Base-by-base conservation (phyloP, 2,797 vertebrate species). In the Adelosebastes latens region DNA sequence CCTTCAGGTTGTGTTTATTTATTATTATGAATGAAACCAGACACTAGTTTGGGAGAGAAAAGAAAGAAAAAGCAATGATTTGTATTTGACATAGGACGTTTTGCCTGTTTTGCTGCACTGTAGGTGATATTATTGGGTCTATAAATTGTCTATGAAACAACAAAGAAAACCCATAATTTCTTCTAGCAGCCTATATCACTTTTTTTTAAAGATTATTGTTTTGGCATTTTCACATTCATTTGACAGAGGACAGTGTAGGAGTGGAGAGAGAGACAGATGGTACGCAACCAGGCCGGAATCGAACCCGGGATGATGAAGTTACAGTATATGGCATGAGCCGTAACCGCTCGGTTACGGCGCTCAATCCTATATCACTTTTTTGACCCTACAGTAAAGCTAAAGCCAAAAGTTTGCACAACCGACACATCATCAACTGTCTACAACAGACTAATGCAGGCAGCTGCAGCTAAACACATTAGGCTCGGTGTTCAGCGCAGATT, bases 381-480 rank as follows among this genome's bases (percentile, higher is more conserved):
- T 55, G 53, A 75, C 62, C 22, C 12, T 2, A 31, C n/a, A 61
- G 49, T 42, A 27, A 71, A 67, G 42, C n/a, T 11, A 49, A 74
- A 88, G 46, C 55, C 56, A 73, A 67, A 78, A 29, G 63, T 60
- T 60, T 68, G 27, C 60, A 49, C 52, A 27, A 5, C 46, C 0
- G 6, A 81, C 80, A 75, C 36, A 58, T 59, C 59, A 6, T 55
- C 25, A 65, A 55, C 66, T 39, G 39, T 70, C 55, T 63, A 74
- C 66, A 70, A 63, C 29, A 69, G 82, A 79, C 66, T 72, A 31
- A 24, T 31, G 24, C 36, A 61, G 79, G 83, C 83, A 85, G 76
- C 87, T 88, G 84, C 58, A 49, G 68, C 82, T 88, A 69, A 80
- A 82, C 65, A 79, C 66, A 73, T 89, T 85, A 77, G 68, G 31